Conservation (phyloP, 2,888 invertebrate species). For the Eristalis intricaria region DNA sequence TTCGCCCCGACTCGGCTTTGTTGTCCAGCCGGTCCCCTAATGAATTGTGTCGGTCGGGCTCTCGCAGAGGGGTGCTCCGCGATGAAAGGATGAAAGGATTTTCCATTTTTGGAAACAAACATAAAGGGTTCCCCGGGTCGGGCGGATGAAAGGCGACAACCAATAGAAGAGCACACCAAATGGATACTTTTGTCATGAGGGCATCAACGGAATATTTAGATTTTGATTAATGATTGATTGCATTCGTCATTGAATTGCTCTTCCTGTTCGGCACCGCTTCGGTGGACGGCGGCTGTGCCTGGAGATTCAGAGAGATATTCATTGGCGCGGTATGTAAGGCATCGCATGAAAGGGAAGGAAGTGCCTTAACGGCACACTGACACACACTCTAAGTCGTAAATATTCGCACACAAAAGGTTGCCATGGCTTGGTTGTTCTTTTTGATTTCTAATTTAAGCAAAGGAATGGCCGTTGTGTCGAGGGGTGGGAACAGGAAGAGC, state of each 20-base stretch:
- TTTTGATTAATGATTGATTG: constrained; percentile 71
- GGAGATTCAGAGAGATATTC: not conserved
- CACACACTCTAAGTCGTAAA: not conserved
- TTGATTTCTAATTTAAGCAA: constrained; percentile 7
- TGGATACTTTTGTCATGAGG: constrained; percentile 64
- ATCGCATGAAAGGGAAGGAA: constrained; percentile 27
- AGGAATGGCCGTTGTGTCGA: not conserved
- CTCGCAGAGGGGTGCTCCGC: constrained; percentile 26
- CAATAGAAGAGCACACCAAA: constrained; percentile 31
- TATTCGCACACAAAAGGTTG: constrained; percentile 16
- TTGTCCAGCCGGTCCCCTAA: constrained; percentile 36
- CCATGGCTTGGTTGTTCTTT: constrained; percentile 9
- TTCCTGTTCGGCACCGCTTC: too few relatives aligned
- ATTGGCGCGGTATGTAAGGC: not conserved
- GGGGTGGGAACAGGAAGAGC: not conserved
- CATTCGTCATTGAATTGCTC: not conserved
- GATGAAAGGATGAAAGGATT: constrained; percentile 62
- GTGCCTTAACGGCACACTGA: not conserved
- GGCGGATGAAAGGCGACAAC: constrained; percentile 34
- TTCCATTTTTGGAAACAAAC: constrained; percentile 54
- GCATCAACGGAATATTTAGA: constrained; percentile 65
- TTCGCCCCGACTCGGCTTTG: not conserved
- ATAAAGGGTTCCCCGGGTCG: constrained; percentile 31
- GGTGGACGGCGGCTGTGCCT: not conserved
- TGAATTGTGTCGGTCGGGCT: constrained; percentile 30